These are phyloP conservation scores for Phallusia fumigata DNA, from an alignment of 23 tunicate species.

Conservation along the genomic window DNA sequence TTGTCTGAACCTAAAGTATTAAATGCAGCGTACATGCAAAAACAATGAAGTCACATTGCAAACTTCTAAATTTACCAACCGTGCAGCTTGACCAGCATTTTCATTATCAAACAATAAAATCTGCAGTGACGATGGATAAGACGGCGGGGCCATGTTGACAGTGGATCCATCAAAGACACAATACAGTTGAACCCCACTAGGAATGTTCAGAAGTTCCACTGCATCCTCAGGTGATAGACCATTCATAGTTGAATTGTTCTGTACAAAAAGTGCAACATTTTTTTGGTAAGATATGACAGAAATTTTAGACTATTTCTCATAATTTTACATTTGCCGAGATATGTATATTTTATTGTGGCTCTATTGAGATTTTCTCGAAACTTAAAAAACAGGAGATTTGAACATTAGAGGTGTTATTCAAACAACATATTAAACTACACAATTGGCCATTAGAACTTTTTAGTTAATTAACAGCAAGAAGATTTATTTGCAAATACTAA, in stretches of 20 bases:
- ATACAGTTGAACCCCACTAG: conserved; percentile 70
- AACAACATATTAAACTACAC: neutral
- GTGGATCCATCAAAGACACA: conserved; percentile 31
- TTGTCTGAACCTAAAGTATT: too few relatives aligned
- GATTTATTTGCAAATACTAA: neutral
- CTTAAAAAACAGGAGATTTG: neutral
- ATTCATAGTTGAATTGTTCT: neutral
- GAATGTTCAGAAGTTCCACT: conserved; percentile 52
- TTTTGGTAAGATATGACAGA: too few relatives aligned
- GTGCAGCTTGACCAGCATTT: neutral
- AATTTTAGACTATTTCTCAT: too few relatives aligned
- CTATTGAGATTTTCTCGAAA: too few relatives aligned
- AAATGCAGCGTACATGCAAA: too few relatives aligned
- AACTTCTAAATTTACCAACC: neutral
- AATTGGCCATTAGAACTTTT: neutral
- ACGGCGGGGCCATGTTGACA: conserved; percentile 65
- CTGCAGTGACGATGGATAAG: conserved; percentile 57
- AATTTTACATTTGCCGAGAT: too few relatives aligned
- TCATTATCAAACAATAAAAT: conserved; percentile 28
- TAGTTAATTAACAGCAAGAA: neutral
- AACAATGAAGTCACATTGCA: too few relatives aligned
- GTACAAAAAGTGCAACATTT: too few relatives aligned
- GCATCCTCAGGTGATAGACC: conserved; percentile 24
- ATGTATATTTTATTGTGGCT: too few relatives aligned
- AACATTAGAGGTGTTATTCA: neutral